These are phyloP conservation scores for Schizaphis graminum DNA, from an alignment of 2,888 invertebrate species.

Conservation along the genomic window DNA sequence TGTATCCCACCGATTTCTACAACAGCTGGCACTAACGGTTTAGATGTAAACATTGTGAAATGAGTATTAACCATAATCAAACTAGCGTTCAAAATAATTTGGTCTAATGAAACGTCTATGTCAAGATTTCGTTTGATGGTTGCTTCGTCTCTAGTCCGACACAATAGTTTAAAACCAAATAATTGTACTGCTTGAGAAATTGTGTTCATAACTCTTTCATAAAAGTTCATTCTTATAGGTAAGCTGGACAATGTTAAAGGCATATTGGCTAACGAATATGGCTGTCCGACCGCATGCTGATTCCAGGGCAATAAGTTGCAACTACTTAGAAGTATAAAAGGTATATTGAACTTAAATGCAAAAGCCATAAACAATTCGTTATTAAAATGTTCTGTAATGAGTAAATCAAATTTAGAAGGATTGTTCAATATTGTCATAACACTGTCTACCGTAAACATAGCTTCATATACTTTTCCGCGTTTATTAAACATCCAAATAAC, in stretches of 20 bases:
- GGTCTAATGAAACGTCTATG: constrained; percentile 44
- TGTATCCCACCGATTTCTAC: constrained; percentile 65
- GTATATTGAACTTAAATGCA: constrained; percentile 50
- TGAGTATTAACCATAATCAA: constrained; percentile 55
- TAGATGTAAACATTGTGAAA: constrained; percentile 36
- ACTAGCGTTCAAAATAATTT: constrained; percentile 49
- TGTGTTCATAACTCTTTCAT: constrained; percentile 43
- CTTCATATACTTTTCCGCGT: neutral
- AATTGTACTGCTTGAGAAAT: neutral
- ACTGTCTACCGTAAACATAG: constrained; percentile 16
- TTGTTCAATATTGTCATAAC: constrained; percentile 26
- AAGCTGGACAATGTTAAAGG: constrained; percentile 27
- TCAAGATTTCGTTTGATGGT: constrained; percentile 49
- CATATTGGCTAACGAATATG: constrained; percentile 47
- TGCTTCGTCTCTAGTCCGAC: constrained; percentile 31
- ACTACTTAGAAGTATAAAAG: constrained; percentile 60
- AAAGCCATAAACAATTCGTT: constrained; percentile 51
- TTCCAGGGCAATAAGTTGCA: constrained; percentile 59
- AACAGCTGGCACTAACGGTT: constrained; percentile 39
- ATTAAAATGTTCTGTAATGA: constrained; percentile 60
- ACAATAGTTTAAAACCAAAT: constrained; percentile 22
- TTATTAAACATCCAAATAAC: neutral
- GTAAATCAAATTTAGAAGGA: constrained; percentile 52
- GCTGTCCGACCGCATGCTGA: constrained; percentile 45
- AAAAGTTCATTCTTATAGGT: constrained; percentile 56